Base-by-base conservation (phyloP, 2,797 vertebrate species). In the Tarsius wallacei region DNA sequence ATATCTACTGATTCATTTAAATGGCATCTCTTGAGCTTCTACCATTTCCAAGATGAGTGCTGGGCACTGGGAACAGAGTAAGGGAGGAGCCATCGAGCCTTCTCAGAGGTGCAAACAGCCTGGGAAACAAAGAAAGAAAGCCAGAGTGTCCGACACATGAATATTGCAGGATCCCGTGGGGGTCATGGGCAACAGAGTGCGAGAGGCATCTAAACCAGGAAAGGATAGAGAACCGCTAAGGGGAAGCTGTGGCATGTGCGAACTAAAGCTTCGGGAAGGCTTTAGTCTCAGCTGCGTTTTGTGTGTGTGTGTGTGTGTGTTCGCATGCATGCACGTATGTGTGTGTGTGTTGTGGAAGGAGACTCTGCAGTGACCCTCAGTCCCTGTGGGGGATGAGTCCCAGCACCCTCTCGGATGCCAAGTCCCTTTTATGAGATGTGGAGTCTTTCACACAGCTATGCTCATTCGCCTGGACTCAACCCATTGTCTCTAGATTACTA, bases 191-290 rank as follows among this genome's bases (percentile, higher is more conserved):
- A 94, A 33, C 0, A 59, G 26, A 64, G 12, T 87, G 47, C 26
- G 28, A 51, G 17, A 80, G 49, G 14, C 5, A 15, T 13, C 33
- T 82, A 82, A 91, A 84, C 17, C 76, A 19, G 12, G 24, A 22
- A 4, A 31, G 12, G 2, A 57, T 24, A 8, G 2, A 76, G 10
- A 47, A 81, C 24, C 57, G 71, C 51, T 0, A 42, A 42, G 42
- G 42, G 42, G 7, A 42, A 42, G 42, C 42, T 5, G 42, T 42
- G 42, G 42, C 74, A 68, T 26, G 3, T 77, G 81, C 81, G 21
- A 91, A 51, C 5, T 81, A 16, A 95, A 80, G n/a, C 83, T 80
- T 96, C 28, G 81, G 85, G 36, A 19, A n/a, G 76, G 49, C 76
- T 1, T 88, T 88, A 63, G 19, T 87, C 59, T 94, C 82, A 80